Base-by-base conservation (phyloP, 2,888 invertebrate genomes). In the Spilosoma lubricipeda region DNA sequence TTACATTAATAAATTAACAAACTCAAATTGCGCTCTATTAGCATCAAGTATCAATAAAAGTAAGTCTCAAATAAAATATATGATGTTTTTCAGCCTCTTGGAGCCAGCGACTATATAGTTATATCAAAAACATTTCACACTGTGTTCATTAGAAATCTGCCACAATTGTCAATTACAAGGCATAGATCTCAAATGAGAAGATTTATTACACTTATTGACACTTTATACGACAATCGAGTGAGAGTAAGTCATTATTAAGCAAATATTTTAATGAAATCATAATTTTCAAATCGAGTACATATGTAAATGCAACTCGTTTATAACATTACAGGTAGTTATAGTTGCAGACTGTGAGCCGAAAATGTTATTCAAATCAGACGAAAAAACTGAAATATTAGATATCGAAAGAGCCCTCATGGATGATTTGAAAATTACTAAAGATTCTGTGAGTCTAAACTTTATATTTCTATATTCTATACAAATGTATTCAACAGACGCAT, bases 171-270 rank as follows among this genome's bases (percentile, higher is more conserved):
- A 86, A 87, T 95, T 67, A 92, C 98, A 66, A 96, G 96, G 82
- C 95, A 97, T 67, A 97, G 98, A 91, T 98, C 98, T n/a, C 98
- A 98, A 93, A 97, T 99, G 71, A 96, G 99, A 87, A 96, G 99
- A 81, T 99, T 99, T 91, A 99, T 99, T 78, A 99, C 99, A 0
- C 96, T 99, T 27, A 99, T 99, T 85, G 99, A 99, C 92, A 99
- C 99, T 0, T 96, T 99, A 18, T 99, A 99, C 90, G 99, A 99
- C 93, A 98, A 98, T 89, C 97, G 97, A 95, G 98, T 99, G 77
- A 96, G 97, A 90, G 97, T 96, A 90, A 90, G 94, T 90, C 18
- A 39, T 0, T 5, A 56, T 52, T n/a, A 36, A 20, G 30, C 70
- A 65, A 52, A 48, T 45, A 52, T 39, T 42, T 74, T 72, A 71